phyloP scores from a whole-genome alignment of 1,140 invertebrate genomes.

The Drosophila baimaii region DNA sequence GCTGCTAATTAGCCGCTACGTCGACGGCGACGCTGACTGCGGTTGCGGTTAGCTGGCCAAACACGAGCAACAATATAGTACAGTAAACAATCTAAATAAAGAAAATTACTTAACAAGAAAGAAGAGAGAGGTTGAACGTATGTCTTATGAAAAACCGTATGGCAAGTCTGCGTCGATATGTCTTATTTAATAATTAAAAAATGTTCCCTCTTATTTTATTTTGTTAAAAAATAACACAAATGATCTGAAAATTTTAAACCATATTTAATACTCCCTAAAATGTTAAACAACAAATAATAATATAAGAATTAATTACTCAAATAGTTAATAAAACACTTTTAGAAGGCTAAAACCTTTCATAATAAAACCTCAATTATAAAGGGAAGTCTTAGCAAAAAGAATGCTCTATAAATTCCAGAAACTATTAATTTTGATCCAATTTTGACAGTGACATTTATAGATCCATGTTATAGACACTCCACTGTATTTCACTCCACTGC shows the following conservation, averaged over 20 bases:
- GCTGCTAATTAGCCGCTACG: constrained; percentile 72
- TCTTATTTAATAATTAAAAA: background rate
- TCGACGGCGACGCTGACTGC: constrained; percentile 15
- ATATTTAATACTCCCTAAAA: background rate
- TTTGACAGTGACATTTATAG: background rate
- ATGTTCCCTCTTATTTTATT: background rate
- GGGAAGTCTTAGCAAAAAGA: too few species aligned
- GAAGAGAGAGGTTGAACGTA: too few species aligned
- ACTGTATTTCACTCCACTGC: background rate
- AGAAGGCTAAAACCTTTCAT: too few species aligned
- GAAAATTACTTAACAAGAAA: background rate
- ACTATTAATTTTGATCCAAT: too few species aligned
- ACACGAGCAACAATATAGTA: constrained; percentile 47
- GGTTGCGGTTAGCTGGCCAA: constrained; percentile 51
- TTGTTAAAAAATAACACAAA: background rate
- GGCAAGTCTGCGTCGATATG: too few species aligned
- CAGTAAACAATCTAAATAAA: background rate
- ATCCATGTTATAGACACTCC: too few species aligned
- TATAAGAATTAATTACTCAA: background rate
- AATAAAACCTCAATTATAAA: too few species aligned
- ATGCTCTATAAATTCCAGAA: too few species aligned
- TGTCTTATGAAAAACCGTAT: too few species aligned
- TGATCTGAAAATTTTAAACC: background rate
- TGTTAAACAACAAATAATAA: background rate
- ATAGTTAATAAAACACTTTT: too few species aligned